Base-by-base conservation (phyloP, 2,797 vertebrate species). In the Oreochromis grahami region DNA sequence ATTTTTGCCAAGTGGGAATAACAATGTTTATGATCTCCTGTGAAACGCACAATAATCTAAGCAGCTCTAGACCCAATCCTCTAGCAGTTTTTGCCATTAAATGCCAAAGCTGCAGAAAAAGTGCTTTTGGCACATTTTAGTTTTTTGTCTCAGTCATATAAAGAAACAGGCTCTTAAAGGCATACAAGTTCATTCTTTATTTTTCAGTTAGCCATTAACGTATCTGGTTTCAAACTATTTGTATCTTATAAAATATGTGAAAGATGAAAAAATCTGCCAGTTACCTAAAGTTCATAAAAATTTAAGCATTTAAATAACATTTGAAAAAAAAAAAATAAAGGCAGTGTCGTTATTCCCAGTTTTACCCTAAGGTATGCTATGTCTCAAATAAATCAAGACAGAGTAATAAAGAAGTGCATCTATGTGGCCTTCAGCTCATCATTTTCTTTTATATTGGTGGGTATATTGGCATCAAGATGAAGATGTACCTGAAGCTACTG, bases 121-220 rank as follows among this genome's bases (percentile, higher is more conserved):
- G 34, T 29, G 6, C 21, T 53, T 53, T 51, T 19, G 17, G 32
- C 26, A 63, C 32, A 26, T n/a, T 10, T 34, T 29, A 77, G 58
- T 24, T 63, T 29, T 34, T 15, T 32, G 55, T 19, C 5, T 60
- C 6, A 36, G 32, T 9, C 29, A 24, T 77, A 26, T 53, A 13
- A 52, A 53, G 21, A 24, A 82, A 43, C 13, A 24, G 56, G 7
- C 1, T 50, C 41, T 12, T 72, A 29, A 48, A 70, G 21, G 14
- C 68, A 48, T 29, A 48, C 0, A 7, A 5, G 38, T 70, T 43
- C 1, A 24, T 72, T 48, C 0, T 72, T 26, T 29, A 48, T 29
- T 29, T 45, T 70, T 70, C 65, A 68, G 36, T 41, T 41, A 4
- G 12, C 1, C 36, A 15, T 4, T 4, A 15, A 24, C 63, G 12